A percentile compares a stretch with the other conserved stretches of the same genome.
Evolutionary conservation across 2,888 invertebrate species (phyloP).

Genomic region (Seira sanloemensis): DNA sequence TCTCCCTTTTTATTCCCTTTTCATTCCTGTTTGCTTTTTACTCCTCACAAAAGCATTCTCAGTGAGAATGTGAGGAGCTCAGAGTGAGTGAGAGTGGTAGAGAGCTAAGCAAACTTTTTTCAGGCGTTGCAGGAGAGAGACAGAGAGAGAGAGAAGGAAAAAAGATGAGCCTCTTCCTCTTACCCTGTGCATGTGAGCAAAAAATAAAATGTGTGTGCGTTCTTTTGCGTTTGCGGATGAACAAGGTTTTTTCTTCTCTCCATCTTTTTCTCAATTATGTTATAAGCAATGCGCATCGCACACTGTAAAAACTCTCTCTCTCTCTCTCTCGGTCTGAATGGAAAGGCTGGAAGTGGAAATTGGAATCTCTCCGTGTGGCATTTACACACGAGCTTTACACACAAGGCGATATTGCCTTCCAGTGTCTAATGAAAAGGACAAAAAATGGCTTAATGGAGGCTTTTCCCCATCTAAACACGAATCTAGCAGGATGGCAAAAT

Average conservation of each 20-base stretch:
- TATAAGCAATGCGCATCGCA: neutral
- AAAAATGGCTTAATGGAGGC: no score
- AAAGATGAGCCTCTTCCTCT: constrained; percentile 21
- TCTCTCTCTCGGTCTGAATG: neutral
- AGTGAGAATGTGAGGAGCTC: constrained; percentile 23
- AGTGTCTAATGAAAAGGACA: no score
- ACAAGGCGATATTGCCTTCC: no score
- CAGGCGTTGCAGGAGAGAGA: neutral
- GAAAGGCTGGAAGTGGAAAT: neutral
- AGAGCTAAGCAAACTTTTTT: no score
- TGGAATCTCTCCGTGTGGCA: neutral
- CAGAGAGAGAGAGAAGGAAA: constrained; percentile 19
- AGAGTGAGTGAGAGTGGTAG: constrained; percentile 8
- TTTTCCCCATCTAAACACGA: no score
- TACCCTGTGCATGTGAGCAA: constrained; percentile 10
- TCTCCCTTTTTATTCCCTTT: neutral
- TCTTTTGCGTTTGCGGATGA: neutral
- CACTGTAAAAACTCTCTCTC: no score
- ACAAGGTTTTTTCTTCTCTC: neutral
- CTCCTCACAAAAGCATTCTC: constrained; percentile 18
- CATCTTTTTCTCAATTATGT: neutral
- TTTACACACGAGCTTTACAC: no score
- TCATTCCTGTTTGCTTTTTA: constrained; percentile 20
- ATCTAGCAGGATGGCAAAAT: no score
- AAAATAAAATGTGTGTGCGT: neutral